Base-by-base conservation (phyloP, 2,797 vertebrate species). In the Huso huso region DNA sequence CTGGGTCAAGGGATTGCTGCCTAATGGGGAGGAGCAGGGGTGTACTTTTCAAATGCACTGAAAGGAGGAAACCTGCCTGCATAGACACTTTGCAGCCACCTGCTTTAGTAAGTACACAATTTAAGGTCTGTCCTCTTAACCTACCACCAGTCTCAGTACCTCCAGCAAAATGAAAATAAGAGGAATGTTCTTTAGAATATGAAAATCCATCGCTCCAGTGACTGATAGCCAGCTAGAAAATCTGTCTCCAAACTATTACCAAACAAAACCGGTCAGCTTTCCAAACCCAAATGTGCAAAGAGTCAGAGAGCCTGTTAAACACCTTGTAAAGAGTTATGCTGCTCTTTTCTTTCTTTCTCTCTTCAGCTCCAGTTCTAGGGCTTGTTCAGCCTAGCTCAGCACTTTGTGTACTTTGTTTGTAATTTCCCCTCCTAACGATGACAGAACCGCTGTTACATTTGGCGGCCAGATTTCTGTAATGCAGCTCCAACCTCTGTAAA, bases 171-270 rank as follows among this genome's bases (percentile, higher is more conserved):
- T 18, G 18, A 18, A 18, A 18, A 18, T 18, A 18, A 18, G 18
- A 18, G 62, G 61, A 67, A 70, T 49, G 67, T 66, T 76, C 61
- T 68, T 77, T 50, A 66, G 77, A 70, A 81, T 87, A 85, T 85
- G 86, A 88, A 88, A 81, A 79, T 77, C 81, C 69, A 74, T 72
- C 78, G 73, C 77, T 66, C 65, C 76, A 64, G 63, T 82, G 87
- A 86, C 84, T 82, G 81, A 87, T 78, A 81, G 81, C 78, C 71
- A 70, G 75, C 78, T 82, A 71, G 81, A 87, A 86, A 86, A 87
- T 87, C 82, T 87, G 79, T 82, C 81, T 75, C 72, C 72, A 75
- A 86, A 73, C 75, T 87, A 87, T 88, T 83, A 88, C 82, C 83
- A 89, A 90, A 90, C 87, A 90, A 84, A 79, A 81, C 79, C 81